These are phyloP conservation scores for Ficedula albicollis DNA, from an alignment of 2,797 vertebrate genomes.

Conservation along the genomic window DNA sequence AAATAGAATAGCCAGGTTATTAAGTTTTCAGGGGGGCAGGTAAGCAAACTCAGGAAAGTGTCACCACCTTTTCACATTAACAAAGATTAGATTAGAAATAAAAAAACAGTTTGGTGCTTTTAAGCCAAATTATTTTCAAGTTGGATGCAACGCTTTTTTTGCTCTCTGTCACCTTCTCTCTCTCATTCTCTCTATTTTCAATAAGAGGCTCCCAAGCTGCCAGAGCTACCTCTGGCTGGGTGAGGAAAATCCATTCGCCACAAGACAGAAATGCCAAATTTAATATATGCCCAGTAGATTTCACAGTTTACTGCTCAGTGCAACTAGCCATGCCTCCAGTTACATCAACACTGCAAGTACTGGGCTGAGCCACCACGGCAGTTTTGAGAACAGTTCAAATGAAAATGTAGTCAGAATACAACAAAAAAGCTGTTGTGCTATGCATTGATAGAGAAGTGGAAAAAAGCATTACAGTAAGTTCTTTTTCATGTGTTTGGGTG, in stretches of 20 bases:
- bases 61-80: not conserved
- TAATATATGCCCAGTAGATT: conserved; percentile 57
- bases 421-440: conserved; percentile 20
- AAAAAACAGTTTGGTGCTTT: not conserved
- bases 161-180: not conserved
- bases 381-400: conserved; percentile 16
- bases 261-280: conserved; percentile 54
- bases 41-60: not conserved
- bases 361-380: conserved; percentile 21
- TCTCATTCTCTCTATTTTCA: not conserved
- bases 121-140: conserved; percentile 31
- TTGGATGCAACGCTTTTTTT: not conserved
- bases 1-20: not conserved
- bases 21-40: not conserved
- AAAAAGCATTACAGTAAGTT: conserved; percentile 50
- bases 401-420: not conserved
- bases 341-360: conserved; percentile 36
- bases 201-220: conserved; percentile 50
- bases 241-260: conserved; percentile 54
- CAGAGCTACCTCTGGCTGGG: conserved; percentile 27
- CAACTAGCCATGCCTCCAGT: conserved; percentile 56
- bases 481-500: conserved; percentile 38
- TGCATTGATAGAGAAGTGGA: conserved; percentile 40
- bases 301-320: conserved; percentile 57
- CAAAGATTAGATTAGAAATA: not conserved